These are phyloP conservation scores for Alsophila aescularia DNA, from an alignment of 2,888 invertebrate species.

Conservation along the genomic window DNA sequence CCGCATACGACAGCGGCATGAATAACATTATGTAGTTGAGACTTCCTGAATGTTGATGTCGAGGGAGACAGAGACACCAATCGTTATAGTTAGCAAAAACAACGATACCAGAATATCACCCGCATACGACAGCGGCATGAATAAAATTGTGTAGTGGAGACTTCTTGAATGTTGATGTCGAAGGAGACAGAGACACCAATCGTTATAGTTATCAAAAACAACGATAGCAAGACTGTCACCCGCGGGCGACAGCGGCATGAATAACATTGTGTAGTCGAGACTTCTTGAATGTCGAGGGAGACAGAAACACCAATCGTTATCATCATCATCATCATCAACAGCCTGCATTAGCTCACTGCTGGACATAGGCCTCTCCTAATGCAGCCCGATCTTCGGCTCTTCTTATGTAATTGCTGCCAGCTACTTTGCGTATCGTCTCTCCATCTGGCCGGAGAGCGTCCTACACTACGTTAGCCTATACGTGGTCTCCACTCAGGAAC, in stretches of 20 bases:
- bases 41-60: slow-evolving; percentile 15
- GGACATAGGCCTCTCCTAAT: too few relatives aligned
- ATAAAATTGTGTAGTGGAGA: slow-evolving; percentile 17
- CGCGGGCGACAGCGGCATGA: slow-evolving; percentile 39
- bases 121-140: slow-evolving; percentile 39
- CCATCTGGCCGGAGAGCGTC: too few relatives aligned
- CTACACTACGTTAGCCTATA: too few relatives aligned
- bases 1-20: slow-evolving; percentile 39
- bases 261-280: slow-evolving; percentile 16
- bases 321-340: slow-evolving; percentile 34
- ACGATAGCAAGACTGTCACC: slow-evolving; percentile 19
- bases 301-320: neutral
- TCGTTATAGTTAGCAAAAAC: slow-evolving; percentile 28
- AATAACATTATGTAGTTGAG: slow-evolving; percentile 17
- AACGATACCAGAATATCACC: slow-evolving; percentile 21
- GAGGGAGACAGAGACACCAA: neutral
- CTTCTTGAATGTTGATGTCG: slow-evolving; percentile 14
- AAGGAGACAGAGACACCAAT: neutral
- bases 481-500: too few relatives aligned
- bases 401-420: too few relatives aligned
- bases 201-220: slow-evolving; percentile 30
- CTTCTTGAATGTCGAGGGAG: slow-evolving; percentile 5
- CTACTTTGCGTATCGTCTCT: too few relatives aligned
- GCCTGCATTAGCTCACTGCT: too few relatives aligned
- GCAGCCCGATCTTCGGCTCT: too few relatives aligned